Percentiles rank a stretch among this genome's conserved stretches.
phyloP scores from a whole-genome alignment of 2,113 vertebrate species.

The Toxostoma redivivum region DNA sequence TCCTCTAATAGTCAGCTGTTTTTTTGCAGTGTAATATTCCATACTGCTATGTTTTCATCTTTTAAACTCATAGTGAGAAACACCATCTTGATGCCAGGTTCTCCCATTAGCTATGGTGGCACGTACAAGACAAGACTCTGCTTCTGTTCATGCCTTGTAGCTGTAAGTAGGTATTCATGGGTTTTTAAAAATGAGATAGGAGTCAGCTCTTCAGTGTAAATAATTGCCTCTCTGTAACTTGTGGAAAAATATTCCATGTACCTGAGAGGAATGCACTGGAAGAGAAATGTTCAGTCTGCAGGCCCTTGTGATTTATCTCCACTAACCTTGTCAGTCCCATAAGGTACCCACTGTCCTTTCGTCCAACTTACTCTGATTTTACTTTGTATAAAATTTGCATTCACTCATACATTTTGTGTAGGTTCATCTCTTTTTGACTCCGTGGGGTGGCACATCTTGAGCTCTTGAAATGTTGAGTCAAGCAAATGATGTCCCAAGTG shows the following conservation, averaged over 20 bases:
- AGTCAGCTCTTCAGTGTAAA: neutral
- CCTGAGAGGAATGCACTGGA: neutral
- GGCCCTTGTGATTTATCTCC: neutral
- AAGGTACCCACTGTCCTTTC: neutral
- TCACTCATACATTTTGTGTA: neutral
- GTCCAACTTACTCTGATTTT: neutral
- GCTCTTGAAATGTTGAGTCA: neutral
- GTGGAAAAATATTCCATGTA: neutral
- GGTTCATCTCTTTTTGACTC: neutral
- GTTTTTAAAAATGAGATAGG: neutral
- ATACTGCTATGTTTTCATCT: neutral
- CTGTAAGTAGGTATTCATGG: neutral
- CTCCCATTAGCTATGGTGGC: neutral
- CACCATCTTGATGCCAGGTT: rapidly evolving
- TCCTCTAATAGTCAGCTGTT: rapidly evolving
- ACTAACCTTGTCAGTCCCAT: neutral
- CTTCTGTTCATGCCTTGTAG: neutral
- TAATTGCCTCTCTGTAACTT: neutral
- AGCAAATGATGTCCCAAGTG: neutral
- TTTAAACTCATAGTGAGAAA: neutral
- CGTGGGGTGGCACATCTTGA: rapidly evolving
- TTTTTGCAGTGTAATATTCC: neutral
- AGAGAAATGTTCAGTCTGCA: neutral
- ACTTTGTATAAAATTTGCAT: neutral
- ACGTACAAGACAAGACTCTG: rapidly evolving